Base-by-base conservation (phyloP, 2,797 vertebrate genomes). In the Botia almorhae region DNA sequence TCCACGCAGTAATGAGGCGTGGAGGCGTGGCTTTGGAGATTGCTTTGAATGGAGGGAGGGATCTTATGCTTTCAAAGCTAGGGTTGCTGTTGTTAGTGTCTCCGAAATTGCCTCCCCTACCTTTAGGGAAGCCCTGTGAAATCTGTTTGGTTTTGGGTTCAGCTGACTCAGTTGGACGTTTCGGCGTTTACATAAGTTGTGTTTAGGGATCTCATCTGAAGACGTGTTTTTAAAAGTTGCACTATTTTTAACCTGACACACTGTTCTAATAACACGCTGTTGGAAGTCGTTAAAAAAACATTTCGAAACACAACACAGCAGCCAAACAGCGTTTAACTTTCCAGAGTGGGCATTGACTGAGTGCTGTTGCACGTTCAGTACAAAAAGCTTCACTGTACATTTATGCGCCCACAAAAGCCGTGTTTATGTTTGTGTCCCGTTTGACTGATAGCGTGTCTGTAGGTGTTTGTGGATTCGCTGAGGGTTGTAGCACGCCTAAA, bases 391-490 rank as follows among this genome's bases (percentile, higher is more conserved):
- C 6, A 69, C 19, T 69, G 39, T 14, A 50, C 11, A 17, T 69
- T 33, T 33, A 17, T 46, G 14, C 1, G 43, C 19, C n/a, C 67
- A 69, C 19, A 26, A 26, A 21, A 26, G 2, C 5, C 26, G 39
- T 43, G 36, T 50, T 69, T 46, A 19, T 58, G 33, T 33, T 33
- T 33, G 33, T 74, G 26, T 64, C 36, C 23, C 58, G n/a, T 43
- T 53, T 76, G 53, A 75, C n/a, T 65, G 48, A 23, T 71, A 33
- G 65, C 43, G 4, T 74, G 36, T 61, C 46, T 65, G 60, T 64
- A 51, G 48, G 71, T 51, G 64, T 46, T 71, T 76, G 68, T 73
- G 60, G 60, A 70, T 72, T 53, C 4, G 3, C 68, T 68, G 61
- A 67, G 53, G 58, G 77, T 60, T 55, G 58, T 50, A 19, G 51